These are phyloP conservation scores for Colinus virginianus DNA, from an alignment of 2,113 vertebrate species.

Conservation along the genomic window DNA sequence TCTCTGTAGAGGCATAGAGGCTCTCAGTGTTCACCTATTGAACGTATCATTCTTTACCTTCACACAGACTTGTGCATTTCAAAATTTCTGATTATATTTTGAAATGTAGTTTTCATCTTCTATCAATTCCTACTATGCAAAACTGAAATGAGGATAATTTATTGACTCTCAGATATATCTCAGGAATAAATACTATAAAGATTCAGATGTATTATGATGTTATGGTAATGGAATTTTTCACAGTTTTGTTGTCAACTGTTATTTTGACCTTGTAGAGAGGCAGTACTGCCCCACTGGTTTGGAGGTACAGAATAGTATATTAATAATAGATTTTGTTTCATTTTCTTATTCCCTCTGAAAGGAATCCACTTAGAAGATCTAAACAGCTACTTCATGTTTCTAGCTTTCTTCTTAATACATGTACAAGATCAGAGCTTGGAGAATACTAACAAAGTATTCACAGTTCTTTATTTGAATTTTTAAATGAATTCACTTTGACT, in stretches of 20 bases:
- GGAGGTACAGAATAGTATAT: not conserved
- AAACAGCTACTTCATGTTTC: not conserved
- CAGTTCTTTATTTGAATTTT: not conserved
- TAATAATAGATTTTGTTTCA: not conserved
- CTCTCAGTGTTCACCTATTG: not conserved
- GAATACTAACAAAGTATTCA: not conserved
- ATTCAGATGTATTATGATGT: not conserved
- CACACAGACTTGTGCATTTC: not conserved
- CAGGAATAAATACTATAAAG: not conserved
- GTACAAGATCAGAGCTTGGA: not conserved
- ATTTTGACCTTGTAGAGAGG: not conserved
- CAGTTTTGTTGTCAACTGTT: not conserved
- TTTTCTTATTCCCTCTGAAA: slow-evolving; percentile 17
- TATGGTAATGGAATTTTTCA: not conserved
- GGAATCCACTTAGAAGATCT: not conserved
- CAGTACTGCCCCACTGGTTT: not conserved
- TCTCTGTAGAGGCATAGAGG: not conserved
- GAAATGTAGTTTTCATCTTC: not conserved
- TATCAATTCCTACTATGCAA: not conserved
- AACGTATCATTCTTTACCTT: not conserved
- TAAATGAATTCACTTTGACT: slow-evolving; percentile 19
- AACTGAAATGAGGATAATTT: not conserved
- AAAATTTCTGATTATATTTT: not conserved
- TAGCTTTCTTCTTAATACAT: slow-evolving; percentile 4
- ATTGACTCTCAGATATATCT: not conserved